Evolutionary conservation across 2,113 vertebrate genomes (phyloP).

Genomic region (Orycteropus afer): DNA sequence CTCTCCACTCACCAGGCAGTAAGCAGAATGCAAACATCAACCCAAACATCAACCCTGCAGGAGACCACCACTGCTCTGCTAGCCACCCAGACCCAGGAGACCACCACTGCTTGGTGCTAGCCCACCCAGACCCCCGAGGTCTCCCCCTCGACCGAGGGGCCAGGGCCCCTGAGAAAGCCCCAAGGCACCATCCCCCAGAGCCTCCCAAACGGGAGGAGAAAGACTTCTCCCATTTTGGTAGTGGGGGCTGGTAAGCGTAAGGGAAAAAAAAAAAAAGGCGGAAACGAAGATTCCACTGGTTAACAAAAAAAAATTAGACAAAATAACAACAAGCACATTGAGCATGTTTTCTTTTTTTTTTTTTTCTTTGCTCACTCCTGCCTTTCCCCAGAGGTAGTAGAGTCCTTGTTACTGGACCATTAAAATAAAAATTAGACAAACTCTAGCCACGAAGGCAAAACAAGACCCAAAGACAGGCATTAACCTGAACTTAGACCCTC

Average conservation of each 20-base stretch:
- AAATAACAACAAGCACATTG: conserved; percentile 59
- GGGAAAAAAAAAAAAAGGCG: not conserved
- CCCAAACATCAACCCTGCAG: not conserved
- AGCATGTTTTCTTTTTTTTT: not conserved
- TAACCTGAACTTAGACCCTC: conserved; percentile 21
- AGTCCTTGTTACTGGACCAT: not conserved
- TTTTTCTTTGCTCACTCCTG: not conserved
- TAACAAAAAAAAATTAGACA: conserved; percentile 40
- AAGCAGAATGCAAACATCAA: too few relatives aligned
- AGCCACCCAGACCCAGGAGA: not conserved
- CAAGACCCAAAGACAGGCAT: not conserved
- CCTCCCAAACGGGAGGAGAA: not conserved
- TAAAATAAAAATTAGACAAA: conserved; percentile 1
- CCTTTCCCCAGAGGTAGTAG: not conserved
- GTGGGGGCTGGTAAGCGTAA: not conserved
- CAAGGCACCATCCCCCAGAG: not conserved
- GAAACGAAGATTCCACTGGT: not conserved
- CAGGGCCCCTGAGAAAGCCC: not conserved
- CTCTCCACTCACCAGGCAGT: conserved; percentile 32
- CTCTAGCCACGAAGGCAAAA: not conserved
- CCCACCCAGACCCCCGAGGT: too few relatives aligned
- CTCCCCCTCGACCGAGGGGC: too few relatives aligned
- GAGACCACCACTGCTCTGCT: not conserved
- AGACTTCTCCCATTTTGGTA: conserved; percentile 12
- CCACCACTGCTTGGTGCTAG: too few relatives aligned